Base-by-base conservation (phyloP, 2,113 vertebrate genomes). In the Oncorhynchus kisutch region DNA sequence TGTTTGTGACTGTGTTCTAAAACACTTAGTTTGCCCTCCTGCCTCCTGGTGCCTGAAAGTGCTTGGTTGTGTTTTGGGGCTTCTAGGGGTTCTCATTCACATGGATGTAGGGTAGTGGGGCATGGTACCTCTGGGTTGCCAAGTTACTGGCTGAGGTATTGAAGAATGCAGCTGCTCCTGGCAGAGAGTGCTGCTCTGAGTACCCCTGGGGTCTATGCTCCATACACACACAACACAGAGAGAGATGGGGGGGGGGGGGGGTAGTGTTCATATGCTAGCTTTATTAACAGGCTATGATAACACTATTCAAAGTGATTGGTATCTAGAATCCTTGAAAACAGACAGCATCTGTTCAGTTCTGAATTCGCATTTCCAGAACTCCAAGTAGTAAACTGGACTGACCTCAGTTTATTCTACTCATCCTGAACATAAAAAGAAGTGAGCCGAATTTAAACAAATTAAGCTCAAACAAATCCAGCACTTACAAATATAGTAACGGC, bases 91-190 rank as follows among this genome's bases (percentile, higher is more conserved):
- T 22, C 65, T 67, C 25, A 18, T 87, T 86, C 75, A 82, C 31
- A 20, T 77, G 82, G 85, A 91, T 90, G 80, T 92, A 88, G 90
- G 88, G 75, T 87, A 92, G 85, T 85, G 87, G 90, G 90, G 89
- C 86, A 91, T 88, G 51, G 51, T 4, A 54, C 89, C 81, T 84
- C 74, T 67, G 76, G 69, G 91, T 94, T 94, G 88, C 90, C 87
- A 83, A 84, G 91, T 79, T 87, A 77, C 90, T 68, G 27, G 67
- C 29, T 29, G 84, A 78, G 57, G 64, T 79, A 71, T 80, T 73
- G 80, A 82, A 87, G 90, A 91, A 93, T 92, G 89, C 78, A 86
- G 82, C 81, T 85, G 76, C 83, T 82, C 70, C 69, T 84, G 73
- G 81, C 70, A 76, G 3, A n/a, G 82, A 81, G 77, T 70, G 45